phyloP scores from a whole-genome alignment of 2,888 invertebrate genomes.

The Chrysina gloriosa region DNA sequence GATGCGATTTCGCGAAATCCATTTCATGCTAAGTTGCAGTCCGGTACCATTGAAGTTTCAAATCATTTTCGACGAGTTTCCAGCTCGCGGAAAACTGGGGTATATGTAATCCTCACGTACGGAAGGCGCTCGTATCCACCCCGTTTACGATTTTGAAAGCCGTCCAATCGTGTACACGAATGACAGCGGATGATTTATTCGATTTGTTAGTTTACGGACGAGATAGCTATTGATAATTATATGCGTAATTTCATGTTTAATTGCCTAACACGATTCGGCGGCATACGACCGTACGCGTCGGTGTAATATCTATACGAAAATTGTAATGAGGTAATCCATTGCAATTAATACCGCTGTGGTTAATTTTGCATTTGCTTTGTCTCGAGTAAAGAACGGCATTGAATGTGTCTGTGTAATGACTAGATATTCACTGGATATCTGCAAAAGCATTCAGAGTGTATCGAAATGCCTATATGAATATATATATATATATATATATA shows the following conservation, averaged over 20 bases:
- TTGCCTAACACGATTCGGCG: not conserved
- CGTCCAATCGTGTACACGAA: not conserved
- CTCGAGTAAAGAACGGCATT: no score
- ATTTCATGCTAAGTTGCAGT: not conserved
- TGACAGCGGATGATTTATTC: not conserved
- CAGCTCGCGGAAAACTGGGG: no score
- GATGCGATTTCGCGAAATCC: constrained; percentile 1
- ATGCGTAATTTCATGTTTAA: constrained; percentile 4
- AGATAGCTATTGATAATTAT: not conserved
- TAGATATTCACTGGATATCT: no score
- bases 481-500: no score
- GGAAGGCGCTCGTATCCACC: no score
- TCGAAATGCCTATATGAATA: no score
- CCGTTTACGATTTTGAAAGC: not conserved
- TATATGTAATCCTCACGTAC: no score
- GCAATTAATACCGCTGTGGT: not conserved
- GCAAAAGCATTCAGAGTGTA: no score
- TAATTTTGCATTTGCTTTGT: not conserved
- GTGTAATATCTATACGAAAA: no score
- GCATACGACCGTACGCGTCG: not conserved
- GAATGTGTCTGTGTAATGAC: no score
- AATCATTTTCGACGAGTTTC: not conserved
- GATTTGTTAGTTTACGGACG: not conserved
- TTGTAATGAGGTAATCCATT: no score
- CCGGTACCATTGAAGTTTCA: not conserved